These are phyloP conservation scores for Ochropacha duplaris DNA, from an alignment of 2,888 invertebrate genomes.

Conservation along the genomic window DNA sequence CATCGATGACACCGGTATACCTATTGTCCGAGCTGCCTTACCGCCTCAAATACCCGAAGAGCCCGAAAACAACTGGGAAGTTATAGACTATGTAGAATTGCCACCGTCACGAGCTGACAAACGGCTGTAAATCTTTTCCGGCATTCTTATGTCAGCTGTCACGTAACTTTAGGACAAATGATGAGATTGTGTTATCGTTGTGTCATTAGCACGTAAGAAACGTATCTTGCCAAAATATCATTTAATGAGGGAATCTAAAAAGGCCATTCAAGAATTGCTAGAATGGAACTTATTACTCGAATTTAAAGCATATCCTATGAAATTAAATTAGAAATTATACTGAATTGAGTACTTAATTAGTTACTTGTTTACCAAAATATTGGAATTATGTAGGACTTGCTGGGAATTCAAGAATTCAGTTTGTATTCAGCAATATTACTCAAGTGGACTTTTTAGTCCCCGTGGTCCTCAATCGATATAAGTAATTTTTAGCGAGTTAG, in stretches of 20 bases:
- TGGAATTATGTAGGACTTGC: no score
- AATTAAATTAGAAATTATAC: no score
- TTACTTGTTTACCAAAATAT: no score
- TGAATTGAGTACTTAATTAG: no score
- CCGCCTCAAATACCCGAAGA: conserved; percentile 77
- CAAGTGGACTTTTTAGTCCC: no score
- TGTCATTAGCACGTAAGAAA: conserved; percentile 7
- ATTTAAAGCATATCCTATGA: no score
- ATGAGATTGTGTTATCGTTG: background rate
- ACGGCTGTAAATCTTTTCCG: background rate
- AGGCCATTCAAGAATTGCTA: no score
- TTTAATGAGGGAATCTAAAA: no score
- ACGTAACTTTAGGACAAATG: background rate
- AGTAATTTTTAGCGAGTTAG: conserved; percentile 8
- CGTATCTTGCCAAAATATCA: conserved; percentile 28
- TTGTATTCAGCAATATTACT: no score
- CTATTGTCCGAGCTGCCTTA: conserved; percentile 82
- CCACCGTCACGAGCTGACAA: conserved; percentile 19
- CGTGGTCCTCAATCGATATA: conserved; percentile 4
- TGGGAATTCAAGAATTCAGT: no score
- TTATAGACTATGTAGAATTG: conserved; percentile 86
- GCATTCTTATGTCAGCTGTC: background rate
- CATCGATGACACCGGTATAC: conserved; percentile 82
- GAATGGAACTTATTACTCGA: no score
- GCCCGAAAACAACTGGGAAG: conserved; percentile 85